These are phyloP conservation scores for Muraenolepis orangiensis DNA, from an alignment of 2,797 vertebrate species.

Conservation along the genomic window DNA sequence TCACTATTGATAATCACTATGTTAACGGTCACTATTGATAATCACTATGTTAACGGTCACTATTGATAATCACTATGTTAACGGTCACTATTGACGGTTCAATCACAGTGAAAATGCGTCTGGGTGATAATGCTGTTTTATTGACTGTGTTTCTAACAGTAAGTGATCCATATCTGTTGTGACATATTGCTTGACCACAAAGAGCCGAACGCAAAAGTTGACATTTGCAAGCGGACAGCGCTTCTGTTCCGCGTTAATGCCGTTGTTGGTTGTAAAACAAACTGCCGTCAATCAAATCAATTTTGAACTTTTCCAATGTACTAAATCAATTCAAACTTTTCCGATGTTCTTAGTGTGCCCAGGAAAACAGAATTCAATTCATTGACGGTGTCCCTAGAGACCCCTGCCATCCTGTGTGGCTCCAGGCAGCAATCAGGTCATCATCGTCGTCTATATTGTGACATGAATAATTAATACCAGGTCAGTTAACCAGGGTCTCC, in stretches of 20 bases:
- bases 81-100: neutral
- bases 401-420: no score
- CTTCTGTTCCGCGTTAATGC: neutral
- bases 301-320: neutral
- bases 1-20: neutral
- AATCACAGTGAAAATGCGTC: neutral
- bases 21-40: no score
- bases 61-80: neutral
- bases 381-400: neutral
- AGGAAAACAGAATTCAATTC: neutral
- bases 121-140: neutral
- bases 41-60: neutral
- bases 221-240: neutral
- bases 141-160: neutral
- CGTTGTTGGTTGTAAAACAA: no score
- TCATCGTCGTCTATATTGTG: neutral
- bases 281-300: neutral
- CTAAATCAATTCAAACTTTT: neutral
- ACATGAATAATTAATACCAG: neutral
- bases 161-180: neutral
- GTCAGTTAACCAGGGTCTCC: neutral
- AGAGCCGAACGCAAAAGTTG: neutral
- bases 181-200: neutral
- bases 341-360: neutral
- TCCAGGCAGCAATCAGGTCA: neutral